phyloP scores from a whole-genome alignment of 2,113 vertebrate species.

The Anguilla japonica region DNA sequence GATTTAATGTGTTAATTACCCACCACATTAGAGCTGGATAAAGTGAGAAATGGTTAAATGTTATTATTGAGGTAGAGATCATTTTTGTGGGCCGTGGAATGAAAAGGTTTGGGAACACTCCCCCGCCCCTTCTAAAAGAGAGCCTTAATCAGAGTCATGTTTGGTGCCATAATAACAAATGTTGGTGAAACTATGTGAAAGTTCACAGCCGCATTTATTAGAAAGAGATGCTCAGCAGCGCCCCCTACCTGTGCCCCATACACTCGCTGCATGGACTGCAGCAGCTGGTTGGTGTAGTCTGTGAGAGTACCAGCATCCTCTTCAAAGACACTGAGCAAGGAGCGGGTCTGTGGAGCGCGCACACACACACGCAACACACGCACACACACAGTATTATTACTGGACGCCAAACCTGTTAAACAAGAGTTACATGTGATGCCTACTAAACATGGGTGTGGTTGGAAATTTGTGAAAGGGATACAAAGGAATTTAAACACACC shows the following conservation, averaged over 20 bases:
- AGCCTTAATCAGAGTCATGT: no score
- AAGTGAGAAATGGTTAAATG: no score
- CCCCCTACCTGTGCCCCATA: conserved; percentile 90
- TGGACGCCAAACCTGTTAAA: neutral
- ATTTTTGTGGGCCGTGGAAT: no score
- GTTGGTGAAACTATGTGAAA: no score
- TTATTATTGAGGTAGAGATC: no score
- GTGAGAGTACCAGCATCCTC: conserved; percentile 95
- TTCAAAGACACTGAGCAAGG: conserved; percentile 95
- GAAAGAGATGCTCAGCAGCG: neutral
- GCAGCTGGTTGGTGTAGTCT: conserved; percentile 94
- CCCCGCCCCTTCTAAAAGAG: no score
- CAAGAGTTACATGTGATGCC: neutral
- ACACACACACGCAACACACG: neutral
- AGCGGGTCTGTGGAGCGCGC: conserved; percentile 78
- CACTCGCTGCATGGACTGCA: conserved; percentile 94
- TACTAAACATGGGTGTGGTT: neutral
- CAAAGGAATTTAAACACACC: neutral
- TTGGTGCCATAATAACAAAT: no score
- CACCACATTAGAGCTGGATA: no score
- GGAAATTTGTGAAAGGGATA: neutral
- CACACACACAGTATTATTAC: neutral
- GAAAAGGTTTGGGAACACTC: no score
- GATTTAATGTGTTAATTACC: no score
- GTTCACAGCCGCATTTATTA: no score